Evolutionary conservation across 2,797 vertebrate species (phyloP).

Genomic region (Mastacembelus armatus): DNA sequence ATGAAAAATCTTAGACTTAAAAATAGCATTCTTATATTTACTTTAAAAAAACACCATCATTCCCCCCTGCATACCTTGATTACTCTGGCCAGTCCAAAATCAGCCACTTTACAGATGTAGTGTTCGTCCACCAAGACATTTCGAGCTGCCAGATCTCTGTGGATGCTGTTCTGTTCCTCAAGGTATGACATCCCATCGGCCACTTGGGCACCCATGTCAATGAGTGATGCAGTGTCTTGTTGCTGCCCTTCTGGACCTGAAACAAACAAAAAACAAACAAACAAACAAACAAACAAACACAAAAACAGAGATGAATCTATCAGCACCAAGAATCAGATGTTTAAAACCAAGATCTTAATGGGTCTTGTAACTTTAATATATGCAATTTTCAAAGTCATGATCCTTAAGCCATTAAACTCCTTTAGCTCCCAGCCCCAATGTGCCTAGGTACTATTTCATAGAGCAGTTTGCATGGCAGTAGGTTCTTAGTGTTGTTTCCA

Average conservation of each 20-base stretch:
- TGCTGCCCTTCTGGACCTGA: slow-evolving; percentile 76
- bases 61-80: slow-evolving; percentile 79
- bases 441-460: no score
- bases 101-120: slow-evolving; percentile 89
- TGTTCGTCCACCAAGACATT: slow-evolving; percentile 88
- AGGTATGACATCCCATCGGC: slow-evolving; percentile 89
- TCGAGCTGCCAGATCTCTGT: slow-evolving; percentile 89
- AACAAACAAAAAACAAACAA: background rate
- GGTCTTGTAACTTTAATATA: no score
- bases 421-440: no score
- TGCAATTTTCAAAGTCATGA: no score
- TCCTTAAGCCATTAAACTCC: no score
- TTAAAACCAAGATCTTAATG: no score
- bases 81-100: slow-evolving; percentile 89
- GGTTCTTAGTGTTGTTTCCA: no score
- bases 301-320: background rate
- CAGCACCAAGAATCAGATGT: background rate
- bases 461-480: no score
- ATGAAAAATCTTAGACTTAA: background rate
- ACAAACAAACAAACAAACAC: no score
- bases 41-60: accelerated
- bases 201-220: slow-evolving; percentile 86
- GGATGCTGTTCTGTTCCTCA: slow-evolving; percentile 86
- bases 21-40: background rate
- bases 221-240: slow-evolving; percentile 65